Base-by-base conservation (phyloP, 2,797 vertebrate species). In the Neomorphus geoffroyi region DNA sequence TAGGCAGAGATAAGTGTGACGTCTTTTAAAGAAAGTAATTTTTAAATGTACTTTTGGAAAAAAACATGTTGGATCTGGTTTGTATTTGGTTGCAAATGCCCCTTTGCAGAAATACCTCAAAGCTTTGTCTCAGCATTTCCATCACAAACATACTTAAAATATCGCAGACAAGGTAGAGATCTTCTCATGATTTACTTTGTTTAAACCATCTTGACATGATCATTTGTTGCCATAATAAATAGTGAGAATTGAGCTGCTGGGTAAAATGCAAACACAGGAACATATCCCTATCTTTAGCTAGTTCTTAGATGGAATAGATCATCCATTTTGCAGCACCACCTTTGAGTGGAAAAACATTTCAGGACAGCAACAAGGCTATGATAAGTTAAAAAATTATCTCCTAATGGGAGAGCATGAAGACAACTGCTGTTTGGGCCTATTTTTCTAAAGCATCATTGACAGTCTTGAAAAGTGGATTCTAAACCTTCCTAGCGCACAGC, bases 141-240 rank as follows among this genome's bases (percentile, higher is more conserved):
- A 56, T 94, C 57, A 37, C 46, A 96, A 80, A 80, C 43, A 53
- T 66, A 41, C 53, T 87, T 96, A 51, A 93, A 74, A 78, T 88
- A 83, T 85, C 57, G 72, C 50, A 80, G 79, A 33, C 56, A 86
- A 93, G 83, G 88, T 93, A 89, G 92, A 91, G 67, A 56, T 56
- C 41, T 65, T 78, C 85, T 96, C 71, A 32, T 79, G 32, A 94
- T 93, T 95, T 51, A 3, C 74, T 87, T 95, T 74, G 61, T 94
- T 92, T 93, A 94, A 95, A 82, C 64, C 69, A 73, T 94, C 67
- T 51, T 93, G 94, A 94, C 86, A 23, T 58, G 67, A 87, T 85
- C 74, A 71, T 94, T 96, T 92, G 53, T 95, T 95, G 88, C 73
- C 67, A 65, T 95, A 89, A 65, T 91, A 93, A 95, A 82, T 74